Evolutionary conservation across 2,888 invertebrate species (phyloP), one percentile per base, ranked within the genome.

Genomic region (Pecten maximus): DNA sequence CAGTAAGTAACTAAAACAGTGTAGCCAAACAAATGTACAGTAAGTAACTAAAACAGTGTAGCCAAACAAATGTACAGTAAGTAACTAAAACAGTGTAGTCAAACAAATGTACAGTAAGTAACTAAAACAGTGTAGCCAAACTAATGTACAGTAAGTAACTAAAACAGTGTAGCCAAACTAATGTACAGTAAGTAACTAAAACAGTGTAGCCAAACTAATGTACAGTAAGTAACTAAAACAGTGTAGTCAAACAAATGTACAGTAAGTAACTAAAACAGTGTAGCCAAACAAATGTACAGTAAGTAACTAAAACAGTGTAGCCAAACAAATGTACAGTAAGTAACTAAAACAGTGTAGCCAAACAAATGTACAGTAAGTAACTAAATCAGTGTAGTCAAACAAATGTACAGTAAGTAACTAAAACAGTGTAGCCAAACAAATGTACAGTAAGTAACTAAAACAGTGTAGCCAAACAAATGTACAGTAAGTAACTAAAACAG

Each of bases 141-240:
- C 94, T 96, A 96, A 93, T 96, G 96, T 93, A 96, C 96, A 90
- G 96, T 96, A 93, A 95, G 96, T 95, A 90, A n/a, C 19, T n/a
- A 16, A 12, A 16, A 48, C 48, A 12, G n/a, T n/a, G n/a, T n/a
- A n/a, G n/a, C n/a, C n/a, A n/a, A n/a, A n/a, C n/a, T n/a, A 16
- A 10, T 15, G 16, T 19, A 48, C 48, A 10, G 48, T 48, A 54
- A n/a, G n/a, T n/a, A n/a, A n/a, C n/a, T n/a, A n/a, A n/a, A n/a
- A n/a, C n/a, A n/a, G n/a, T n/a, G n/a, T n/a, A 96, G 91, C 97
- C 97, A 40, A 96, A 97, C 94, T 96, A 96, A 93, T 96, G 96
- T 93, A 96, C 96, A 90, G 96, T 96, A 93, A 95, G 96, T 95
- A 90, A n/a, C 19, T n/a, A 16, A n/a, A n/a, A n/a, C n/a, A n/a